Percentiles rank a stretch among this genome's conserved stretches.
These are phyloP conservation scores for Hyperopisus bebe DNA, from an alignment of 2,113 vertebrate species.

Conservation along the genomic window DNA sequence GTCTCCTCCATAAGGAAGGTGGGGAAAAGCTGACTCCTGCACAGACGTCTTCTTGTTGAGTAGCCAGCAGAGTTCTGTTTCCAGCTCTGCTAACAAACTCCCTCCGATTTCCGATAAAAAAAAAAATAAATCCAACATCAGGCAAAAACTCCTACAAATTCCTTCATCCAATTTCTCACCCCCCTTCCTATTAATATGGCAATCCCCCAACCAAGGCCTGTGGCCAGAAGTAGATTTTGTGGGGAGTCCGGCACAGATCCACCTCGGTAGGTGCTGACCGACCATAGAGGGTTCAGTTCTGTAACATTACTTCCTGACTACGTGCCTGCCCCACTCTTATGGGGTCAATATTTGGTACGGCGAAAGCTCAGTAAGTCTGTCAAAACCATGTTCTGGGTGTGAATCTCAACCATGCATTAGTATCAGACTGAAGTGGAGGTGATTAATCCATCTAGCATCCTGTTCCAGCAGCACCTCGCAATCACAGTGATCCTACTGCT, in stretches of 20 bases:
- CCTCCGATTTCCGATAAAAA: not conserved
- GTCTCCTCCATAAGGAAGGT: not conserved
- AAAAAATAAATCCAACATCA: slow-evolving; percentile 19
- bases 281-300: not conserved
- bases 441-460: not conserved
- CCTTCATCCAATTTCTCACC: not conserved
- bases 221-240: not conserved
- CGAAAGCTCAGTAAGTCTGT: not conserved
- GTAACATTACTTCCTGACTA: not conserved
- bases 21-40: not conserved
- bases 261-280: not conserved
- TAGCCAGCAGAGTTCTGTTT: not conserved
- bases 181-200: not conserved
- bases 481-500: not conserved
- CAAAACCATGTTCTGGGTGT: not conserved
- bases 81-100: not conserved
- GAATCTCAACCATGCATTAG: not conserved
- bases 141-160: slow-evolving; percentile 23
- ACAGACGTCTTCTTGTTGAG: not conserved
- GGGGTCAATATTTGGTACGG: not conserved
- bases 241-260: not conserved
- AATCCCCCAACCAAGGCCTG: not conserved
- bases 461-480: not conserved
- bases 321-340: not conserved
- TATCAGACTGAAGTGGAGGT: not conserved